Evolutionary conservation across 2,797 vertebrate species (phyloP).

Genomic region (Gymnoscopelus braueri): DNA sequence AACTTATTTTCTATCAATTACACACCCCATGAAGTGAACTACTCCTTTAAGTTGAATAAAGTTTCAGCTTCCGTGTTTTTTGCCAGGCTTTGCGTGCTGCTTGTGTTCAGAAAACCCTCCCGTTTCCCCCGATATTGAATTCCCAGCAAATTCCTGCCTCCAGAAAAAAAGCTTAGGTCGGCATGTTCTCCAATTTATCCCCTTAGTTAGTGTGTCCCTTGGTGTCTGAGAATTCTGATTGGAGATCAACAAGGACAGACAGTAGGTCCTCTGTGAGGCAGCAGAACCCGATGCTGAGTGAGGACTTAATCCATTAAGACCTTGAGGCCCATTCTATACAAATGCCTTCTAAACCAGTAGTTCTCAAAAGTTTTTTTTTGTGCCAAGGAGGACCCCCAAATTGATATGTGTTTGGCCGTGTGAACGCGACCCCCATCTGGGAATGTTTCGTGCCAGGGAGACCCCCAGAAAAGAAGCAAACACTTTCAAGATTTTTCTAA

Average conservation of each 20-base stretch:
- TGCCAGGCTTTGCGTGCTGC: slow-evolving; percentile 22
- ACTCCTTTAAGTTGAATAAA: slow-evolving; percentile 44
- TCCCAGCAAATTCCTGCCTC: slow-evolving; percentile 36
- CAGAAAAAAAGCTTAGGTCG: slow-evolving; percentile 20
- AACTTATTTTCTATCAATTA: too few relatives aligned
- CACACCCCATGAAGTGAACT: too few relatives aligned
- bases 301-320: slow-evolving; percentile 15
- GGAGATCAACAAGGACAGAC: slow-evolving; percentile 41
- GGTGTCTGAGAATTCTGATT: slow-evolving; percentile 18
- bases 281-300: slow-evolving; percentile 41
- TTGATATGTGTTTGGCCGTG: too few relatives aligned
- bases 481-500: too few relatives aligned
- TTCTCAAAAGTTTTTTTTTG: too few relatives aligned
- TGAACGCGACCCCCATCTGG: too few relatives aligned
- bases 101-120: slow-evolving; percentile 30
- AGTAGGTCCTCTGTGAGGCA: slow-evolving; percentile 60
- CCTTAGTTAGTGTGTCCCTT: slow-evolving; percentile 11
- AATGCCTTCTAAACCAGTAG: too few relatives aligned
- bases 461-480: too few relatives aligned
- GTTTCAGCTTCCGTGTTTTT: slow-evolving; percentile 27
- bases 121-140: slow-evolving; percentile 42
- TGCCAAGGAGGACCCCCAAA: too few relatives aligned
- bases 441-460: too few relatives aligned
- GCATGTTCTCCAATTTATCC: slow-evolving; percentile 27
- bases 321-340: too few relatives aligned